Evolutionary conservation across 2,888 invertebrate species (phyloP), one percentile per base, ranked within the genome.

Genomic region (Euzetes globulus): DNA sequence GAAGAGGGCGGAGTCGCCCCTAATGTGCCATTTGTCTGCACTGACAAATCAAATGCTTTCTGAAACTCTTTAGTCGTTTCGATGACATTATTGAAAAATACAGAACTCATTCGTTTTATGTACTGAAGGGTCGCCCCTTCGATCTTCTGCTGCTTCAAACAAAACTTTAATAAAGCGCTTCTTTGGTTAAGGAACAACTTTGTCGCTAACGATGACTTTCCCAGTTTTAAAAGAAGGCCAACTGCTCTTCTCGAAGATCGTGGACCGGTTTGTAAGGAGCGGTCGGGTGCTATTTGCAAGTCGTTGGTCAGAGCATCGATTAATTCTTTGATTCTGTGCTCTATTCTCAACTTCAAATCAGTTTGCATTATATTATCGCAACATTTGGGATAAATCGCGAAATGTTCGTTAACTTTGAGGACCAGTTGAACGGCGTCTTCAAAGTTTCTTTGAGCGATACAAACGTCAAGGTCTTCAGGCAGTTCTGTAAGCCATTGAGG

Each of bases 381-480:
- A 63, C 73, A 72, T 75, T 78, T 76, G 1, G 78, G 78, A 68
- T 77, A 77, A 1, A 75, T 47, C 3, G 71, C 55, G 73, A 78
- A 78, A 73, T 78, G 79, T 9, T 77, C 77, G 52, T 77, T 76
- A 11, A 76, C 83, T 80, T 88, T 88, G 78, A 90, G 89, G 78
- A 96, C 87, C 17, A 94, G 85, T 77, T 88, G 87, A 78, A 93
- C 90, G 0, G 95, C 94, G 81, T 92, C 92, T 82, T 95, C 93
- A 81, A 97, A 97, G 83, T 96, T 93, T 79, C 97, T 87, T 83
- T 97, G 94, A 0, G 96, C 97, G 78, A 97, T 91, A 79, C 90
- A 88, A 17, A 96, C 94, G 85, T 98, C 95, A 73, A 98, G 85
- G 83, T 97, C 96, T 82, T 97, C 97, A 0, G 92, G 90, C 4